Evolutionary conservation across 37 sponge, comb jelly and placozoan genomes (phyloP).

Genomic region (Hormiphora californensis): DNA sequence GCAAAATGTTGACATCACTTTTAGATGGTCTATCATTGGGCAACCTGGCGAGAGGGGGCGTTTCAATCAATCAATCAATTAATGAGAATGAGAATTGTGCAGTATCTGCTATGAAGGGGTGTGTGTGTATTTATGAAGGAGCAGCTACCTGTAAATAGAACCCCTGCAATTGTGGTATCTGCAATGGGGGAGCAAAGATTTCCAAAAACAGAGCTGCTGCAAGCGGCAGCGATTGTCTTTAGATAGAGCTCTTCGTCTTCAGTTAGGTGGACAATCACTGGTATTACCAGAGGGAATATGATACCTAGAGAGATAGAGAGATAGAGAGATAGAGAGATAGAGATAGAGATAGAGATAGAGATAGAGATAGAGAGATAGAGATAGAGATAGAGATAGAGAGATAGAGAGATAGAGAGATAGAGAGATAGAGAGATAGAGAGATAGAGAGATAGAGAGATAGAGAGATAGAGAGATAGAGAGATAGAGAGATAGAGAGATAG

Average conservation of each 20-base stretch:
- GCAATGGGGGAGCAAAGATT: conserved; percentile 27
- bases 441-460: no score
- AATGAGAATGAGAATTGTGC: no score
- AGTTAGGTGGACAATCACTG: conserved; percentile 4
- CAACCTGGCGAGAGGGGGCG: neutral
- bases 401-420: no score
- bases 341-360: no score
- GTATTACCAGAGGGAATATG: conserved; percentile 25
- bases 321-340: no score
- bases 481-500: no score
- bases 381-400: no score
- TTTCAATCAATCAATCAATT: no score
- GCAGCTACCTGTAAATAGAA: neutral
- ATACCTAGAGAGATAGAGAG: neutral
- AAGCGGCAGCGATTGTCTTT: neutral
- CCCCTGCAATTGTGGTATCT: conserved; percentile 12
- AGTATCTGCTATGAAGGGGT: no score
- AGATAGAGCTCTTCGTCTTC: neutral
- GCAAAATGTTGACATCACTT: conserved; percentile 44
- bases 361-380: no score
- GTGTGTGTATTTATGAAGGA: neutral
- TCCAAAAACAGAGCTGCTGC: neutral
- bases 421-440: no score
- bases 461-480: no score
- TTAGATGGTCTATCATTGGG: conserved; percentile 39